Conservation (phyloP, 1,140 invertebrate genomes). For the Sitodiplosis mosellana region DNA sequence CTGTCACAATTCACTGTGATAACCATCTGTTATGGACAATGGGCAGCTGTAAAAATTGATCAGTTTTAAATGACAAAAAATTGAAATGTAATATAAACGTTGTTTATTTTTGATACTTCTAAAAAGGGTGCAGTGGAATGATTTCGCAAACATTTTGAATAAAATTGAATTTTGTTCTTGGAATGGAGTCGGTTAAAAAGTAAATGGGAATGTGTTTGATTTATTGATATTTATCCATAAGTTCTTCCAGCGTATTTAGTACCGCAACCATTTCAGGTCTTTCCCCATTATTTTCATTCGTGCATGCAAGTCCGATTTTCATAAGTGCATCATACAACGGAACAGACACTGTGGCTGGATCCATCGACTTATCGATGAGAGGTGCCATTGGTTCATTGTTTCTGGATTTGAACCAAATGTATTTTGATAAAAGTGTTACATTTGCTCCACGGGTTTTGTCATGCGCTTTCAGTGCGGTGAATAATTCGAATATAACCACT, state of each 20-base stretch:
- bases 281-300: background rate
- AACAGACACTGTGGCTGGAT: background rate
- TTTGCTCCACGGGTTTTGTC: constrained; percentile 19
- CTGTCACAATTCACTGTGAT: background rate
- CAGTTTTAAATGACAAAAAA: background rate
- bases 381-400: background rate
- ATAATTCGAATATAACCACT: constrained; percentile 73
- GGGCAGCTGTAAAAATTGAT: background rate
- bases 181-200: too few relatives aligned
- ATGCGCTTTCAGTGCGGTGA: constrained; percentile 48
- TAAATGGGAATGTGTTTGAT: too few relatives aligned
- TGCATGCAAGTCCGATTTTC: background rate
- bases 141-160: too few relatives aligned
- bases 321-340: background rate
- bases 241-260: background rate
- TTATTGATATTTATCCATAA: too few relatives aligned
- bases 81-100: too few relatives aligned
- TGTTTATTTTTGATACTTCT: too few relatives aligned
- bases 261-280: background rate
- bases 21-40: background rate
- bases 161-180: too few relatives aligned
- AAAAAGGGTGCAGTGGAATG: too few relatives aligned
- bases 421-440: background rate
- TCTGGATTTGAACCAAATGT: background rate
- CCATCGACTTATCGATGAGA: background rate